Conservation (phyloP, 2,888 invertebrate species). For the Chrysodeixis includens region DNA sequence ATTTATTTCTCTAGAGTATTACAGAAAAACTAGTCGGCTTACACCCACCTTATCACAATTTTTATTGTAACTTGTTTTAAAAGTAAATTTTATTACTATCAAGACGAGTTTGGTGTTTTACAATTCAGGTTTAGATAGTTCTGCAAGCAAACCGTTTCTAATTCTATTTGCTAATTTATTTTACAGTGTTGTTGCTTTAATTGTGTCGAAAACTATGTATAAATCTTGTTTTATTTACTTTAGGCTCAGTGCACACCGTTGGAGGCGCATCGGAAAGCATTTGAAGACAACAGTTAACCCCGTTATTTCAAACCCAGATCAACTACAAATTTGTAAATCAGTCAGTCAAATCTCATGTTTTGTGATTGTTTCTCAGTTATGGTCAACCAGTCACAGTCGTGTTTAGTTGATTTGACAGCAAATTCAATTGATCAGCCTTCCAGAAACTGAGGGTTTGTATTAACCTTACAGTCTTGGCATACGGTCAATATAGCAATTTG, state of each 20-base stretch:
- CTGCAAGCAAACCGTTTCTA: constrained; percentile 28
- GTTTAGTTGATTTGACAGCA: too few species aligned
- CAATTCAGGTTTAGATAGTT: constrained; percentile 32
- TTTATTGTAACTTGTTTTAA: constrained; percentile 5
- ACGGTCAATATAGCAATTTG: too few species aligned
- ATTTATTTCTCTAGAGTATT: neutral
- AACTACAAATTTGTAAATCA: too few species aligned
- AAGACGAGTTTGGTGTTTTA: constrained; percentile 22
- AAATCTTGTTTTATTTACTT: constrained; percentile 24
- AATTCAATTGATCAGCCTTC: too few species aligned
- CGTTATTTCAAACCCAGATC: too few species aligned
- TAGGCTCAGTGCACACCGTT: constrained; percentile 8
- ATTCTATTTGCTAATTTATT: constrained; percentile 36
- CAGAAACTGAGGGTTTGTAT: too few species aligned
- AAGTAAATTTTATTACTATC: constrained; percentile 10
- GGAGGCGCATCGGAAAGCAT: too few species aligned
- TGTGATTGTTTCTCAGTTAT: too few species aligned
- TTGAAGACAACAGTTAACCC: too few species aligned
- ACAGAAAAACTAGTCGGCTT: neutral
- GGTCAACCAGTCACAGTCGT: too few species aligned
- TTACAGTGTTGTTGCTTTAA: constrained; percentile 36
- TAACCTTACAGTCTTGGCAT: too few species aligned
- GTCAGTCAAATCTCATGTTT: too few species aligned
- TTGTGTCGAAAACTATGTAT: constrained; percentile 33
- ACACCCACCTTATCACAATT: neutral